A percentile compares a stretch with the other conserved stretches of the same genome.
phyloP scores from a whole-genome alignment of 2,888 invertebrate species.

The Chalcis sispes region DNA sequence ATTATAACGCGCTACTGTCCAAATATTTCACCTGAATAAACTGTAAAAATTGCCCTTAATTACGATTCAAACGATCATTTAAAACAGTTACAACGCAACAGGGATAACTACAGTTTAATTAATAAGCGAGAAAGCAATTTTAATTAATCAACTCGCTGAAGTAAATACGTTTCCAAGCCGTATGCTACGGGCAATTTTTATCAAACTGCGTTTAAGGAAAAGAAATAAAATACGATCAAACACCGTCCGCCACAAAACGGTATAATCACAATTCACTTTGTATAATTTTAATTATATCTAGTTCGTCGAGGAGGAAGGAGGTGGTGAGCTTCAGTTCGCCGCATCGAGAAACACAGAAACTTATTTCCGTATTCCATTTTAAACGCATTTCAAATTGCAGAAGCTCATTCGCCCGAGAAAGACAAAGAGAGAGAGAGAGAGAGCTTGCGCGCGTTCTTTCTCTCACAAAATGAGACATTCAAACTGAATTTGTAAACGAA shows the following conservation, averaged over 20 bases:
- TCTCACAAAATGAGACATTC: conserved; percentile 4
- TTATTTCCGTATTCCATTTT: conserved; percentile 30
- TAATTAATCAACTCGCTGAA: conserved; percentile 24
- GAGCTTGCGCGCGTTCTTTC: conserved; percentile 10
- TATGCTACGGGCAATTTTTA: conserved; percentile 12
- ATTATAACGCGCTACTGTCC: conserved; percentile 37
- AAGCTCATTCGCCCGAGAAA: no score
- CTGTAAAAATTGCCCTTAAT: conserved; percentile 38
- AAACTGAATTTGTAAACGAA: conserved; percentile 37
- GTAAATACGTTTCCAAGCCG: neutral
- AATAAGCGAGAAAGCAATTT: conserved; percentile 25
- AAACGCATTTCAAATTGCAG: no score
- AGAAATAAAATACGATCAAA: neutral
- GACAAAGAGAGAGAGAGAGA: no score
- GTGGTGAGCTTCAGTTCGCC: no score
- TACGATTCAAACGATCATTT: conserved; percentile 36
- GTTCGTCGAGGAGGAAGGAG: no score
- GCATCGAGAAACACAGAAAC: neutral
- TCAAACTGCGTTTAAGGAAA: neutral
- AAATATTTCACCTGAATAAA: conserved; percentile 17
- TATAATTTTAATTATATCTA: conserved; percentile 15
- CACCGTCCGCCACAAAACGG: no score
- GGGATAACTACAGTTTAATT: conserved; percentile 26
- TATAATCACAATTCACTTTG: neutral
- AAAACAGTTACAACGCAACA: conserved; percentile 14